Evolutionary conservation across 2,797 vertebrate genomes (phyloP).

Genomic region (Rhynchonycteris naso): DNA sequence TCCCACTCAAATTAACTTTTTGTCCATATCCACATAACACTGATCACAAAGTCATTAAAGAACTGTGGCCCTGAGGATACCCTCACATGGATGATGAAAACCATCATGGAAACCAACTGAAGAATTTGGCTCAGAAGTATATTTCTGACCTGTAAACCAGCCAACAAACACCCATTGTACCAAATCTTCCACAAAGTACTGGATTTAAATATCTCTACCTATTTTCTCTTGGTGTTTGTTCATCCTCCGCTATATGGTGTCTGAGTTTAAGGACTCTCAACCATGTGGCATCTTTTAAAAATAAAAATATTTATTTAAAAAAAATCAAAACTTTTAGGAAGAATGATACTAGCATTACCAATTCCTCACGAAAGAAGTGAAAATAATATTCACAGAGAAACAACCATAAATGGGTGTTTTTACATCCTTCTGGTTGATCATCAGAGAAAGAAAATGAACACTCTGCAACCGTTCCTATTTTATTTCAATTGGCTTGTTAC

Average conservation of each 20-base stretch:
- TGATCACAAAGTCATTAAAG: background rate
- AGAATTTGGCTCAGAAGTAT: background rate
- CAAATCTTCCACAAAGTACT: background rate
- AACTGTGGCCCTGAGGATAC: background rate
- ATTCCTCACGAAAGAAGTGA: background rate
- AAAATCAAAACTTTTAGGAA: background rate
- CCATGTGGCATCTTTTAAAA: background rate
- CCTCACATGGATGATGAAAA: background rate
- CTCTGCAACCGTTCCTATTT: background rate
- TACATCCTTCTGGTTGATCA: background rate
- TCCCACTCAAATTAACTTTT: slow-evolving; percentile 54
- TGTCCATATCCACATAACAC: background rate
- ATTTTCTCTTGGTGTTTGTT: background rate
- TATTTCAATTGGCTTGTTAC: background rate
- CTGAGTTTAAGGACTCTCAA: background rate
- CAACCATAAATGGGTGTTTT: background rate
- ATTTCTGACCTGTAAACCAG: background rate
- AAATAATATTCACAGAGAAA: background rate
- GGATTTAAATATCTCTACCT: background rate
- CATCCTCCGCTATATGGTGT: background rate
- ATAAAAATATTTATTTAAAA: background rate
- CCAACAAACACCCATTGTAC: background rate
- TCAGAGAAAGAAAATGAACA: background rate
- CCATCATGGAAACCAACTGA: background rate
- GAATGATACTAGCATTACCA: background rate